A percentile compares a stretch with the other conserved stretches of the same genome.
Evolutionary conservation across 1,140 invertebrate species (phyloP).

Genomic region (Drosophila ohnishii): DNA sequence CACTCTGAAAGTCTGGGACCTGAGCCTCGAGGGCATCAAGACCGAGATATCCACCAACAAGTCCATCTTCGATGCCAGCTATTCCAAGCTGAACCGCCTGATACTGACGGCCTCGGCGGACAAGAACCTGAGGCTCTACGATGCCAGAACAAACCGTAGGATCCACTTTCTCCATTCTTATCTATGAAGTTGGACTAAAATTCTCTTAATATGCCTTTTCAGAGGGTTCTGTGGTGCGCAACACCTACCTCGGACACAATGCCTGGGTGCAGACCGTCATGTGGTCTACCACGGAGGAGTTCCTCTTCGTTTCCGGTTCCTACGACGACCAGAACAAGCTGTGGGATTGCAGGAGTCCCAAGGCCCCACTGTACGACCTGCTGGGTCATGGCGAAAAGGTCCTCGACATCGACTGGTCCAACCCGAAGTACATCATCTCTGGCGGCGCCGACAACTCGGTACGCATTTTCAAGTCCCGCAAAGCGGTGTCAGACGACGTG

Average conservation of each 20-base stretch:
- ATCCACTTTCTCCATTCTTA: slow-evolving; percentile 5
- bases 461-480: slow-evolving; percentile 92
- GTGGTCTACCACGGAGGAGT: slow-evolving; percentile 94
- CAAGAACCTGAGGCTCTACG: slow-evolving; percentile 94
- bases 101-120: slow-evolving; percentile 95
- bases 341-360: slow-evolving; percentile 97
- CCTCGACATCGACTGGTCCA: slow-evolving; percentile 96
- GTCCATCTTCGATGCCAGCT: slow-evolving; percentile 93
- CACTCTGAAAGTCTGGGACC: slow-evolving; percentile 96
- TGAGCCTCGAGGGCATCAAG: slow-evolving; percentile 91
- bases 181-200: background rate
- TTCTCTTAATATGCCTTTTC: slow-evolving; percentile 24
- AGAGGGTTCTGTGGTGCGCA: slow-evolving; percentile 94
- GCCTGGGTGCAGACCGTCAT: slow-evolving; percentile 95
- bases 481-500: slow-evolving; percentile 56
- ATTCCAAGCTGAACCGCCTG: slow-evolving; percentile 89
- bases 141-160: slow-evolving; percentile 93
- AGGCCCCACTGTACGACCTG: slow-evolving; percentile 96
- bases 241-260: slow-evolving; percentile 94
- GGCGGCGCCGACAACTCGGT: slow-evolving; percentile 97
- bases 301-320: slow-evolving; percentile 96
- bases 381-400: slow-evolving; percentile 97
- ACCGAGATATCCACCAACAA: slow-evolving; percentile 94
- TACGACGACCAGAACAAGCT: slow-evolving; percentile 96
- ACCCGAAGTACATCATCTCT: slow-evolving; percentile 92